Evolutionary conservation across 1,140 invertebrate species (phyloP), one percentile per base, ranked within the genome.

Genomic region (Rhysida immarginata): DNA sequence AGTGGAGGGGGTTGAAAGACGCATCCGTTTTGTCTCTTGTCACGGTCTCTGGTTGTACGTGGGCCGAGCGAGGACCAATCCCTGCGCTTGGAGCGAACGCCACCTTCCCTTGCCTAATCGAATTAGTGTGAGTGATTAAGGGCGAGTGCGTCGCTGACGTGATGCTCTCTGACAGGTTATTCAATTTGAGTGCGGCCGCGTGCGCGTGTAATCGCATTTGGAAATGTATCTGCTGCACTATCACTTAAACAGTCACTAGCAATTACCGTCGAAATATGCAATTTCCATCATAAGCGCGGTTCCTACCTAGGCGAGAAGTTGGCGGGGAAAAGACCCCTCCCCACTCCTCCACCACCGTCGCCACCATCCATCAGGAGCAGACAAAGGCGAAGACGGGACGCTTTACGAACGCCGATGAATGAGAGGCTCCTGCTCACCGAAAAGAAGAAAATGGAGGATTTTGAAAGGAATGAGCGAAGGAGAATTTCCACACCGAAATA

Each of bases 1-100:
- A n/a, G n/a, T n/a, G n/a, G n/a, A n/a, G n/a, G n/a, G n/a, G n/a
- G n/a, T n/a, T n/a, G n/a, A n/a, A n/a, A n/a, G n/a, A n/a, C n/a
- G n/a, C n/a, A n/a, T n/a, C n/a, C n/a, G n/a, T n/a, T n/a, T n/a
- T n/a, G n/a, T n/a, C 65, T 77, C 62, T 68, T 74, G 44, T 29
- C 50, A 61, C n/a, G n/a, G n/a, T n/a, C n/a, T n/a, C n/a, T n/a
- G n/a, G n/a, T n/a, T n/a, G n/a, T n/a, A n/a, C n/a, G n/a, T n/a
- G n/a, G n/a, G n/a, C n/a, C n/a, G n/a, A n/a, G 56, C 54, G 55
- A 20, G 35, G 48, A 18, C 16, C 57, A 49, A 26, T 54, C 21
- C 62, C 23, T 66, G 20, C 65, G 64, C 45, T 35, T 27, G 18
- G 8, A 45, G 48, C 46, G 56, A 55, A 53, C 55, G 53, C 50